phyloP scores from a whole-genome alignment of 2,888 invertebrate species.

The Danaus chrysippus region DNA sequence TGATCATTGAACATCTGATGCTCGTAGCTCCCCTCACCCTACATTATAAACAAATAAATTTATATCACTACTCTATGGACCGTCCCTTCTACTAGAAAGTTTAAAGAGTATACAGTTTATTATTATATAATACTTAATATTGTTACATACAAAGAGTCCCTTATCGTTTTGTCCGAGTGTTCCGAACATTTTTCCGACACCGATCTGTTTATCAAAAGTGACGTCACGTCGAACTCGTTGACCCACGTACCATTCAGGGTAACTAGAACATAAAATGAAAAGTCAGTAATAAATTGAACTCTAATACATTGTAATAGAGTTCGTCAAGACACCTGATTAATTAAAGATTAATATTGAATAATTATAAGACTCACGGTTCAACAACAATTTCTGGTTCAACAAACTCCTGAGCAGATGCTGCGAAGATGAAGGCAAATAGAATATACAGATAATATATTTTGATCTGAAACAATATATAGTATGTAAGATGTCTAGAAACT shows the following conservation, averaged over 20 bases:
- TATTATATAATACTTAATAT: no score
- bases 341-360: no score
- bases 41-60: constrained; percentile 32
- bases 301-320: background rate
- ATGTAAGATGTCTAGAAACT: no score
- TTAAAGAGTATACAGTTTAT: no score
- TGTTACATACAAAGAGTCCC: constrained; percentile 50
- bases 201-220: constrained; percentile 39
- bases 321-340: background rate
- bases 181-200: constrained; percentile 47
- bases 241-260: constrained; percentile 37
- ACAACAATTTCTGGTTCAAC: constrained; percentile 9
- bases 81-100: constrained; percentile 23
- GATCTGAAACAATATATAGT: constrained; percentile 40
- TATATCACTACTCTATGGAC: no score
- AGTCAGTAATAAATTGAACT: no score
- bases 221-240: constrained; percentile 41
- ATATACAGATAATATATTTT: constrained; percentile 28
- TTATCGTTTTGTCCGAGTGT: constrained; percentile 49
- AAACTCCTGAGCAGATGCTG: constrained; percentile 21
- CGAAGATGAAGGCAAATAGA: constrained; percentile 18
- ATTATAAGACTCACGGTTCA: background rate
- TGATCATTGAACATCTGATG: constrained; percentile 7
- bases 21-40: constrained; percentile 2
- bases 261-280: constrained; percentile 21